phyloP scores from a whole-genome alignment of 2,888 invertebrate genomes.

The Lissonota sp. region DNA sequence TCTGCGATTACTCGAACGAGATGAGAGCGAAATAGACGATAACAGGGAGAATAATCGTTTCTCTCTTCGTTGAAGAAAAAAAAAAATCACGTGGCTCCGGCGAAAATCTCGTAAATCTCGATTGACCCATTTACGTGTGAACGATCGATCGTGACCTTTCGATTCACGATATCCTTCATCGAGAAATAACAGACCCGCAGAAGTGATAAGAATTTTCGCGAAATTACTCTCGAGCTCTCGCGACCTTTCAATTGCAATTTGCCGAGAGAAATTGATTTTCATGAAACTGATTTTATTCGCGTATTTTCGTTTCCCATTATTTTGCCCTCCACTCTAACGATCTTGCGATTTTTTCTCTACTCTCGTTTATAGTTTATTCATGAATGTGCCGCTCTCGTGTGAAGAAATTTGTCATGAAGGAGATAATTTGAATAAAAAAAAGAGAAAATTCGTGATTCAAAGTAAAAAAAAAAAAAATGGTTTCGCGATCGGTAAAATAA shows the following conservation, averaged over 20 bases:
- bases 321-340: background rate
- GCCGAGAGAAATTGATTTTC: background rate
- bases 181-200: no score
- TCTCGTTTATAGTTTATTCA: conserved; percentile 14
- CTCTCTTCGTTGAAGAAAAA: background rate
- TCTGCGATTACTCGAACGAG: conserved; percentile 11
- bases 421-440: background rate
- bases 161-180: conserved; percentile 9
- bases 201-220: no score
- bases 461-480: conserved; percentile 22
- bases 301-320: background rate
- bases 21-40: conserved; percentile 29
- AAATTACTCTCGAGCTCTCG: no score
- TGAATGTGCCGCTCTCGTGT: conserved; percentile 46
- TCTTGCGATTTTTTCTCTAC: conserved; percentile 27
- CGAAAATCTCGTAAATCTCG: conserved; percentile 34
- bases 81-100: background rate
- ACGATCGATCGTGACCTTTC: conserved; percentile 49
- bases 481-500: conserved; percentile 44
- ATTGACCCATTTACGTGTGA: conserved; percentile 26
- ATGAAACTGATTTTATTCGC: background rate
- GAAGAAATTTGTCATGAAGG: conserved; percentile 1
- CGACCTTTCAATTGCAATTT: no score
- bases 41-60: conserved; percentile 12
- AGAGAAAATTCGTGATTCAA: background rate